Conservation (phyloP, 2,113 vertebrate species). For the Catharus bicknelli region DNA sequence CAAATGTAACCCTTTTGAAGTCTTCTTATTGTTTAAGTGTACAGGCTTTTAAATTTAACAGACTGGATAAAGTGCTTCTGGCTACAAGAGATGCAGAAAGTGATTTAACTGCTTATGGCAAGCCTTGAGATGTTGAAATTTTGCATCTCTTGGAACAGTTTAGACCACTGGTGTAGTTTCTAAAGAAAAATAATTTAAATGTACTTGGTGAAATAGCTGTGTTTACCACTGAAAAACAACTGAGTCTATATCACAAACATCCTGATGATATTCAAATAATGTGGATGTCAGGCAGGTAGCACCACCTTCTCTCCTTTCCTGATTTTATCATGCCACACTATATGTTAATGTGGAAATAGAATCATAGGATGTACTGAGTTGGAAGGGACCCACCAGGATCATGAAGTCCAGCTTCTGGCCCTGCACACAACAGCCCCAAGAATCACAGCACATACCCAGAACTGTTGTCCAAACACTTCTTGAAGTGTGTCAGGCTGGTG, state of each 20-base stretch:
- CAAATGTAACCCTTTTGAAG: background rate
- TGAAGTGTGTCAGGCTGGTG: background rate
- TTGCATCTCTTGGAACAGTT: background rate
- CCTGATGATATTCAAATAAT: background rate
- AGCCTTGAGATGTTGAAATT: background rate
- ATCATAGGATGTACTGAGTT: background rate
- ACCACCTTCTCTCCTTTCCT: background rate
- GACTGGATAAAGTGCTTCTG: background rate
- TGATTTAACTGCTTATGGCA: background rate
- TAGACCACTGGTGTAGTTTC: background rate
- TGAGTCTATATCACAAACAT: background rate
- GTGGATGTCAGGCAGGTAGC: background rate
- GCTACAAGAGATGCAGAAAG: background rate
- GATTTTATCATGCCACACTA: background rate
- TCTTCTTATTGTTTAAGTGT: background rate
- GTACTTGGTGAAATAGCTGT: background rate
- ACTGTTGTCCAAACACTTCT: background rate
- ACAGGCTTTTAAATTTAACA: background rate
- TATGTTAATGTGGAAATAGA: background rate
- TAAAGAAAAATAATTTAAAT: background rate
- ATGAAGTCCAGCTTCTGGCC: background rate
- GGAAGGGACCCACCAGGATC: background rate
- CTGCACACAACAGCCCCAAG: rapidly evolving
- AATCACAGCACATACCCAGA: background rate
- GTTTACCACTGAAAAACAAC: background rate